These are phyloP conservation scores for Zapornia atra DNA, from an alignment of 2,113 vertebrate species.

Conservation along the genomic window DNA sequence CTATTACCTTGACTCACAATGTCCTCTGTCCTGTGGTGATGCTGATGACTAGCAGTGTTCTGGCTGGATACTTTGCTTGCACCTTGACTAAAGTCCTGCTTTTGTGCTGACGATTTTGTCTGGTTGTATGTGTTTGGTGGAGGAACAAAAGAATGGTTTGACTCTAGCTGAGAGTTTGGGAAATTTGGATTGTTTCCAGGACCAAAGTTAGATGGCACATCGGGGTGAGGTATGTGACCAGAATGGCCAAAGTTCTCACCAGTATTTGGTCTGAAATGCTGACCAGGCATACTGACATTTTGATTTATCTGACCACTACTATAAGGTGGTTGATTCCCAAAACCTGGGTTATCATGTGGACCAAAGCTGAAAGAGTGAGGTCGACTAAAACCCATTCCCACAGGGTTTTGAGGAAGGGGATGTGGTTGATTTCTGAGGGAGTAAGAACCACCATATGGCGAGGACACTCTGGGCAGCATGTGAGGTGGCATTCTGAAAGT, in stretches of 20 bases:
- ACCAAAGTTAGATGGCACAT: conserved; percentile 71
- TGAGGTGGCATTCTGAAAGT: conserved; percentile 82
- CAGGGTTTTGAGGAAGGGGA: conserved; percentile 79
- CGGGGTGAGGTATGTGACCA: conserved; percentile 72
- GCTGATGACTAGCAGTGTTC: conserved; percentile 69
- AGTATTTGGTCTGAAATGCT: conserved; percentile 78
- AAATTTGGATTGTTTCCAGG: conserved; percentile 73
- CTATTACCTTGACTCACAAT: conserved; percentile 63
- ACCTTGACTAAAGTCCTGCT: conserved; percentile 75
- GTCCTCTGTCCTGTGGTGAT: conserved; percentile 75
- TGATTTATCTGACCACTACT: conserved; percentile 65
- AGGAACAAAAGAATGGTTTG: conserved; percentile 76
- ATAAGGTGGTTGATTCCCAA: conserved; percentile 74
- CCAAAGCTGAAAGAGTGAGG: conserved; percentile 78
- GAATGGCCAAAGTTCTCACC: conserved; percentile 77
- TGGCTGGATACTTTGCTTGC: conserved; percentile 67
- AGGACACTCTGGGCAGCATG: conserved; percentile 76
- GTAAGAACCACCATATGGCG: conserved; percentile 76
- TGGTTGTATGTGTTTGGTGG: conserved; percentile 71
- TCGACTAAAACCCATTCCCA: conserved; percentile 79
- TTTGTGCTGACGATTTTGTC: conserved; percentile 69
- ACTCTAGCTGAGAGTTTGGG: conserved; percentile 67
- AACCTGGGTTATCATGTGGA: conserved; percentile 74
- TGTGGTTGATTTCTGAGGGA: conserved; percentile 81
- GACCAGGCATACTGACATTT: conserved; percentile 74